Percentiles rank a stretch among this genome's conserved stretches.
Evolutionary conservation across 2,113 vertebrate species (phyloP).

Genomic region (Acanthisitta chloris): DNA sequence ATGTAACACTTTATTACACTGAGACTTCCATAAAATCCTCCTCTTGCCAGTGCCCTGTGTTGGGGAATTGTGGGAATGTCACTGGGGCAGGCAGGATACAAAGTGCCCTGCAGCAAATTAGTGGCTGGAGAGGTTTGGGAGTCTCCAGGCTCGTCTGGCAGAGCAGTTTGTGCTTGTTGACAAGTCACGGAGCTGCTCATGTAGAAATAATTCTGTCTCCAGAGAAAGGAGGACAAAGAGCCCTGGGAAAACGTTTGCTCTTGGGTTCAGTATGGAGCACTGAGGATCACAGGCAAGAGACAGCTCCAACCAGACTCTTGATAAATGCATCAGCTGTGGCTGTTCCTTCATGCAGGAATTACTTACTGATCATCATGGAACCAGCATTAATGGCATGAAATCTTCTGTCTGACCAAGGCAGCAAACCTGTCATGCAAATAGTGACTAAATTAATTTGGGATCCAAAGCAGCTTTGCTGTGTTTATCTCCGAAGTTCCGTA

Average conservation of each 20-base stretch:
- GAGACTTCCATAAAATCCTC: not conserved
- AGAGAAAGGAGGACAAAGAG: not conserved
- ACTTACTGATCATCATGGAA: not conserved
- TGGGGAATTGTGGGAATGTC: not conserved
- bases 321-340: not conserved
- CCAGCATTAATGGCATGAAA: not conserved
- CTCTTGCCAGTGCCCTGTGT: accelerated
- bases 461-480: accelerated
- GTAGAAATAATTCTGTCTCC: not conserved
- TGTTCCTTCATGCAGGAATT: not conserved
- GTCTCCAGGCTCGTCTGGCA: not conserved
- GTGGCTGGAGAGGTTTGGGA: not conserved
- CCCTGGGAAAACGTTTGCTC: not conserved
- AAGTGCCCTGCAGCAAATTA: not conserved
- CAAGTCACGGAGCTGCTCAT: not conserved
- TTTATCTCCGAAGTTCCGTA: accelerated
- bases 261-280: accelerated
- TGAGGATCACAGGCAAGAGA: not conserved
- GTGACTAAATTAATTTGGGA: not conserved
- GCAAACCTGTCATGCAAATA: not conserved
- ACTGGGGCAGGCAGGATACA: not conserved
- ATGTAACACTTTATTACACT: not conserved
- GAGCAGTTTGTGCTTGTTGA: not conserved
- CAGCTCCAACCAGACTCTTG: not conserved
- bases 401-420: not conserved